These are phyloP conservation scores for Tenthredo distinguenda DNA, from an alignment of 2,888 invertebrate species.

Conservation along the genomic window DNA sequence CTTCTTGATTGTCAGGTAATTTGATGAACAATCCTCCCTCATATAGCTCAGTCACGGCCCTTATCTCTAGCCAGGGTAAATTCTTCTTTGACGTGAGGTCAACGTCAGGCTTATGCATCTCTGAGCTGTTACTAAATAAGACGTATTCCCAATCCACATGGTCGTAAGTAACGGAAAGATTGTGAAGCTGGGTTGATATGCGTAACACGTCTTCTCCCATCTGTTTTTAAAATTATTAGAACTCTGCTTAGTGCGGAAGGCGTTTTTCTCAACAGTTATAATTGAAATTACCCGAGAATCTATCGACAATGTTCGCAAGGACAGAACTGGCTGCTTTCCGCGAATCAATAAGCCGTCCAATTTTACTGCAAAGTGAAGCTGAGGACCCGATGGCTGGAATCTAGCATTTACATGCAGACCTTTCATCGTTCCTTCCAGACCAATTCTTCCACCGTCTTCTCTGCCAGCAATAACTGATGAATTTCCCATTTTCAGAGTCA, in stretches of 20 bases:
- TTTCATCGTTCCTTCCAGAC: conserved; percentile 86
- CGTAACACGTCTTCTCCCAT: conserved; percentile 72
- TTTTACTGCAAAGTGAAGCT: conserved; percentile 70
- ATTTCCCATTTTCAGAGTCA: conserved; percentile 86
- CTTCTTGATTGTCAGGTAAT: conserved; percentile 73
- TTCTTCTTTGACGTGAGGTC: conserved; percentile 66
- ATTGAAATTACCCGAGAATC: conserved; percentile 69
- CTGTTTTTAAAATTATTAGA: conserved; percentile 64
- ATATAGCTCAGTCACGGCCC: conserved; percentile 73
- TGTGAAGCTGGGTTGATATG: conserved; percentile 80
- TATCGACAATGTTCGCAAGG: conserved; percentile 70
- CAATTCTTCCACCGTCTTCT: conserved; percentile 83
- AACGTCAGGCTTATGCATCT: conserved; percentile 69
- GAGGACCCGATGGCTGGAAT: conserved; percentile 69
- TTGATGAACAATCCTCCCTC: conserved; percentile 72
- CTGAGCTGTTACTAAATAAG: conserved; percentile 61
- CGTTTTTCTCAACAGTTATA: conserved; percentile 17
- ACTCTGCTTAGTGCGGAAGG: conserved; percentile 11
- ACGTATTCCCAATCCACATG: conserved; percentile 80
- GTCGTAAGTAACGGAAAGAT: conserved; percentile 85
- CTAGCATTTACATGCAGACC: conserved; percentile 81
- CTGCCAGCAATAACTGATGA: conserved; percentile 86
- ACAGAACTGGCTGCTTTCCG: conserved; percentile 74
- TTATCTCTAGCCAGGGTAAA: conserved; percentile 70
- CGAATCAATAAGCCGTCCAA: conserved; percentile 73